Conservation (phyloP, 2,888 invertebrate species). For the Phlogophora meticulosa region DNA sequence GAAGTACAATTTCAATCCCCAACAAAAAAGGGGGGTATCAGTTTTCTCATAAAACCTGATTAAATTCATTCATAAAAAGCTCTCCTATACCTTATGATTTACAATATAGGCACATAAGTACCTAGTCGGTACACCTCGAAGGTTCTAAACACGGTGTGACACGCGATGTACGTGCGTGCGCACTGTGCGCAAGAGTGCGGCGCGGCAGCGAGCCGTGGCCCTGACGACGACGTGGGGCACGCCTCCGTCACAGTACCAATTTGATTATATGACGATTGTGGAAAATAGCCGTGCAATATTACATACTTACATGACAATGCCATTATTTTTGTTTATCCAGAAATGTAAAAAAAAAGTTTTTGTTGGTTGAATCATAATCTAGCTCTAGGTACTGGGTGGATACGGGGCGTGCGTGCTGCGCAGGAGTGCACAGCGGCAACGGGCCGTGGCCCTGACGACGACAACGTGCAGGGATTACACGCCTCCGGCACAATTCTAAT, state of each 20-base stretch:
- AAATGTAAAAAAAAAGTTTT: not conserved
- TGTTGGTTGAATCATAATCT: not conserved
- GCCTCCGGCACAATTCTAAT: conserved; percentile 19
- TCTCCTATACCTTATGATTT: not conserved
- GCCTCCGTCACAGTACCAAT: conserved; percentile 44
- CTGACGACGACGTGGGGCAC: conserved; percentile 48
- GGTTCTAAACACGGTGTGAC: conserved; percentile 52
- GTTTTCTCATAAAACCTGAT: not conserved
- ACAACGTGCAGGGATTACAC: conserved; percentile 33
- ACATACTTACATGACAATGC: conserved; percentile 16
- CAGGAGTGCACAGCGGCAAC: conserved; percentile 36
- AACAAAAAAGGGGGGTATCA: no score
- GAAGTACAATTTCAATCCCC: not conserved
- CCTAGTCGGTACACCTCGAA: conserved; percentile 13
- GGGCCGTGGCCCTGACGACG: conserved; percentile 18
- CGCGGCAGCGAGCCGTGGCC: conserved; percentile 45
- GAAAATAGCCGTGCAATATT: conserved; percentile 26
- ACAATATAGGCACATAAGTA: conserved; percentile 3
- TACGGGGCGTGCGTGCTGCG: conserved; percentile 1
- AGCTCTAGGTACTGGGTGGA: not conserved
- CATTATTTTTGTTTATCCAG: not conserved
- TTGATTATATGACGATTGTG: conserved; percentile 35
- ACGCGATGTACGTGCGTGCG: conserved; percentile 27
- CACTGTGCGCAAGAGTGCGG: conserved; percentile 37
- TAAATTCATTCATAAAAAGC: not conserved